Conservation (phyloP, 1,140 invertebrate species). For the Vanessa tameamea region DNA sequence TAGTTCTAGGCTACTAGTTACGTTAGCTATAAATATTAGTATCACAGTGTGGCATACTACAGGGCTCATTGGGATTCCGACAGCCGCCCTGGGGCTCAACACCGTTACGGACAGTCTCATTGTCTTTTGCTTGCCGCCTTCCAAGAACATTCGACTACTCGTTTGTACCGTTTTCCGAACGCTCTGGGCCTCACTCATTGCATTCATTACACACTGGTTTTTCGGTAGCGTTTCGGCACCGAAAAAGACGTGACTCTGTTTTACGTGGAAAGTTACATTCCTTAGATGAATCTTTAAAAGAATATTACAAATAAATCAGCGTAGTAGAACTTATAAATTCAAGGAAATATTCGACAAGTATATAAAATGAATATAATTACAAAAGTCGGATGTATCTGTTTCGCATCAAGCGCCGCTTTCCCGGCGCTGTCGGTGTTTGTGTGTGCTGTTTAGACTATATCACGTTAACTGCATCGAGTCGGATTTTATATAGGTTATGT, state of each 20-base stretch:
- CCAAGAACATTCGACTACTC: slow-evolving; percentile 68
- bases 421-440: slow-evolving; percentile 41
- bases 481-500: slow-evolving; percentile 40
- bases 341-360: slow-evolving; percentile 31
- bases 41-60: slow-evolving; percentile 51
- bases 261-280: slow-evolving; percentile 20
- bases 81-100: slow-evolving; percentile 45
- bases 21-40: slow-evolving; percentile 12
- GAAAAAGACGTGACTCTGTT: slow-evolving; percentile 37
- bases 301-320: background rate
- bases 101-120: slow-evolving; percentile 69
- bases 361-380: slow-evolving; percentile 6
- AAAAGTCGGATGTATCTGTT: slow-evolving; percentile 54
- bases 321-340: background rate
- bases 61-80: slow-evolving; percentile 45
- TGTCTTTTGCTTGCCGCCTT: slow-evolving; percentile 75
- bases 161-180: slow-evolving; percentile 73
- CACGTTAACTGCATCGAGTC: slow-evolving; percentile 47
- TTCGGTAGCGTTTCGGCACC: slow-evolving; percentile 44
- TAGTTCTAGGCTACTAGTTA: too few relatives aligned
- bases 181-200: slow-evolving; percentile 59
- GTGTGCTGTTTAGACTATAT: slow-evolving; percentile 46
- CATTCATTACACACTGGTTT: slow-evolving; percentile 67
- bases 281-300: slow-evolving; percentile 19
- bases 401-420: slow-evolving; percentile 46